phyloP scores from a whole-genome alignment of 2,888 invertebrate genomes.

The Cheilosia impressa region DNA sequence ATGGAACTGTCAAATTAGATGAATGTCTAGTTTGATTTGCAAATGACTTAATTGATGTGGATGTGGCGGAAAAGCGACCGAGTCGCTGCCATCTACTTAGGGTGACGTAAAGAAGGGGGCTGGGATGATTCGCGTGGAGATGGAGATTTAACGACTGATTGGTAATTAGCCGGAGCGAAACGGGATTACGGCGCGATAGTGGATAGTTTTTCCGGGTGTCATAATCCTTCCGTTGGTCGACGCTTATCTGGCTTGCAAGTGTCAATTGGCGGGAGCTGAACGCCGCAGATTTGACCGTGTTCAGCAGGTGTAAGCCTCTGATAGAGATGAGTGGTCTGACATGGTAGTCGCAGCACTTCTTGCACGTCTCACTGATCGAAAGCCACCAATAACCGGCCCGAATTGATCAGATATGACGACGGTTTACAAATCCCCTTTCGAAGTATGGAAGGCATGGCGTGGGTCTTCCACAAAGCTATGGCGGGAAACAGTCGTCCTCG shows the following conservation, averaged over 20 bases:
- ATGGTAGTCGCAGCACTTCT: too few species aligned
- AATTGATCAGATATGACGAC: too few species aligned
- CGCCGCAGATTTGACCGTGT: neutral
- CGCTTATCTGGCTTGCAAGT: slow-evolving; percentile 5
- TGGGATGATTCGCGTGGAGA: slow-evolving; percentile 9
- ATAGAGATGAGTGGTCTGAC: neutral
- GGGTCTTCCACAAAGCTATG: too few species aligned
- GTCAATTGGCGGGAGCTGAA: slow-evolving; percentile 25
- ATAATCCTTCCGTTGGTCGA: slow-evolving; percentile 18
- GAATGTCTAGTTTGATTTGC: slow-evolving; percentile 75
- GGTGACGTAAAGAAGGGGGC: too few species aligned
- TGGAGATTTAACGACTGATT: slow-evolving; percentile 32
- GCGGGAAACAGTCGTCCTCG: too few species aligned
- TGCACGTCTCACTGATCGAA: neutral
- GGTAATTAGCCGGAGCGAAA: slow-evolving; percentile 10
- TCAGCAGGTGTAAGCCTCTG: slow-evolving; percentile 7
- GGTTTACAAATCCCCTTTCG: too few species aligned
- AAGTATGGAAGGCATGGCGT: too few species aligned
- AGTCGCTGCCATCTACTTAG: slow-evolving; percentile 52
- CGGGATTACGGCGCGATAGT: slow-evolving; percentile 19
- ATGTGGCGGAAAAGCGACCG: slow-evolving; percentile 63
- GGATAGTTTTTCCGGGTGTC: slow-evolving; percentile 43
- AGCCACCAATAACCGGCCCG: too few species aligned
- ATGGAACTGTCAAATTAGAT: slow-evolving; percentile 75
- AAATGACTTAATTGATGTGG: slow-evolving; percentile 75